Evolutionary conservation across 1,140 invertebrate species (phyloP).

Genomic region (Drosophila busckii): DNA sequence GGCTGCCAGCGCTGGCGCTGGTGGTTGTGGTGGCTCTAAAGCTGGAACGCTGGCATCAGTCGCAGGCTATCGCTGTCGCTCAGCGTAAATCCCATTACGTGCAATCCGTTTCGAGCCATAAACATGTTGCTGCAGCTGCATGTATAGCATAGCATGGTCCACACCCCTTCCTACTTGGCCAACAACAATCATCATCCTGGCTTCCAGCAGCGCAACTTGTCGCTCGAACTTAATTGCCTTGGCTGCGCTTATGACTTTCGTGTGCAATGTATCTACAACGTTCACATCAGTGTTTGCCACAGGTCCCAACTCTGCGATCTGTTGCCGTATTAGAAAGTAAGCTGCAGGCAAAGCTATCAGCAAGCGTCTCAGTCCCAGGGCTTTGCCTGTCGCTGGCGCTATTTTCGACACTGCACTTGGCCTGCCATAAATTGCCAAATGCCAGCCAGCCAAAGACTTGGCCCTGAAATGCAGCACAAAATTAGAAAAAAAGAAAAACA

Average conservation of each 20-base stretch:
- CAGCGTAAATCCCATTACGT: constrained; percentile 75
- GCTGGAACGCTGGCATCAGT: constrained; percentile 24
- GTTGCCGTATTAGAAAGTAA: constrained; percentile 66
- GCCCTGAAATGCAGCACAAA: constrained; percentile 59
- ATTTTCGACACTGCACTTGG: constrained; percentile 68
- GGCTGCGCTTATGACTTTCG: constrained; percentile 74
- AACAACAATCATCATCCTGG: constrained; percentile 47
- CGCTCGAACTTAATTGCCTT: constrained; percentile 74
- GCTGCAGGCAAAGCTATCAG: constrained; percentile 63
- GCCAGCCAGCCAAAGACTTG: constrained; percentile 24
- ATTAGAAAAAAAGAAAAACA: constrained; percentile 45
- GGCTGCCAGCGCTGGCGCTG: background rate
- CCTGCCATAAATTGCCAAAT: constrained; percentile 70
- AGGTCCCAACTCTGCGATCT: constrained; percentile 22
- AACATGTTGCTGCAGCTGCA: constrained; percentile 67
- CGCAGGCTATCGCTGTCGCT: constrained; percentile 68
- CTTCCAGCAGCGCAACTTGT: constrained; percentile 73
- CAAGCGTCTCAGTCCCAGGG: constrained; percentile 34
- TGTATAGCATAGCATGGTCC: constrained; percentile 5
- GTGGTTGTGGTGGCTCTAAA: background rate
- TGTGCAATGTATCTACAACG: constrained; percentile 66
- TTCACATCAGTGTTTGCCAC: constrained; percentile 10
- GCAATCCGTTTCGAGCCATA: constrained; percentile 75
- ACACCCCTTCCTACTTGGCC: constrained; percentile 5
- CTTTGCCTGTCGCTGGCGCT: constrained; percentile 52